Evolutionary conservation across 2,888 invertebrate genomes (phyloP).

Genomic region (Helobdella robusta): DNA sequence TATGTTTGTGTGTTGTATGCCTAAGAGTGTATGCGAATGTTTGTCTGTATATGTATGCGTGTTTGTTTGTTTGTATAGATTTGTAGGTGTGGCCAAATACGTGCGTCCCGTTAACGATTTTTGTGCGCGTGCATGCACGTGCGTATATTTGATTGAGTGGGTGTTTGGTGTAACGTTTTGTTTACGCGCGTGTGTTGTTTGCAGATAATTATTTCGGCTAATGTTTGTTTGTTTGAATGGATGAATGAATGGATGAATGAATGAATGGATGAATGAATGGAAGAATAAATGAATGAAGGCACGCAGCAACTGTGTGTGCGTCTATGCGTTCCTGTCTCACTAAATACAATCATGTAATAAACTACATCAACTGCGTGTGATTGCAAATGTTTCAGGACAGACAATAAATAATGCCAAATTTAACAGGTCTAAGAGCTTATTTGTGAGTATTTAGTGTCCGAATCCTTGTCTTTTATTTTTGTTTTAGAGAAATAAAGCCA

Average conservation of each 20-base stretch:
- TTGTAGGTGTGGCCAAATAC: not conserved
- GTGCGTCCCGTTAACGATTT: not conserved
- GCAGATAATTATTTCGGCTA: not conserved
- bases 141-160: not conserved
- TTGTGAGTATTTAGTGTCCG: no score
- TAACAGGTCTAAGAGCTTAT: no score
- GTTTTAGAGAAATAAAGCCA: no score
- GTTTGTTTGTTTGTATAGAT: not conserved
- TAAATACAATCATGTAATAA: no score
- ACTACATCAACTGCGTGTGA: no score
- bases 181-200: not conserved
- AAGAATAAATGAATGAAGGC: no score
- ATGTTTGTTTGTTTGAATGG: not conserved
- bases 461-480: no score
- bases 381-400: no score
- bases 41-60: not conserved
- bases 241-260: not conserved
- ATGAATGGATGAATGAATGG: not conserved
- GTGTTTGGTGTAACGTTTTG: not conserved
- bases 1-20: not conserved
- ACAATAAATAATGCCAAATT: no score
- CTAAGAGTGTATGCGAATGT: not conserved
- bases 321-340: no score
- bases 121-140: not conserved
- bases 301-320: no score